phyloP scores from a whole-genome alignment of 1,140 invertebrate genomes.

The Cherax destructor region DNA sequence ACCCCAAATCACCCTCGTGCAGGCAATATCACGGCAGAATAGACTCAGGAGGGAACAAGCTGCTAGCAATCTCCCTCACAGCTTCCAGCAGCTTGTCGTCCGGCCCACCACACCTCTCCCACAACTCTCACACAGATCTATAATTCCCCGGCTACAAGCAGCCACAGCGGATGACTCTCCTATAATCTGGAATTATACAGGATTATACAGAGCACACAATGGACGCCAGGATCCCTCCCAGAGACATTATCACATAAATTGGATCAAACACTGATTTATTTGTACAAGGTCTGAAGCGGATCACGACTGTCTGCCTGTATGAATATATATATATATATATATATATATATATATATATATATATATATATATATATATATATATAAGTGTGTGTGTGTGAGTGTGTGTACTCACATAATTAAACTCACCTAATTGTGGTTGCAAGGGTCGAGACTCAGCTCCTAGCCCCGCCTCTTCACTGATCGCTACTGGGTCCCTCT shows the following conservation, averaged over 20 bases:
- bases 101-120: too few relatives aligned
- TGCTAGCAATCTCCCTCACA: neutral
- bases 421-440: too few relatives aligned
- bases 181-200: constrained; percentile 44
- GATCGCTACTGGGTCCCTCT: too few relatives aligned
- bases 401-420: too few relatives aligned
- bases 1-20: too few relatives aligned
- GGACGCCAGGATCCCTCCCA: constrained; percentile 18
- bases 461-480: too few relatives aligned
- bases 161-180: constrained; percentile 31
- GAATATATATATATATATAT: neutral
- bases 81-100: neutral
- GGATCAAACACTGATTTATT: constrained; percentile 37
- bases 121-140: neutral
- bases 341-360: neutral
- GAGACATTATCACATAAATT: constrained; percentile 64
- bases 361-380: neutral
- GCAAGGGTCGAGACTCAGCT: too few relatives aligned
- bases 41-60: too few relatives aligned
- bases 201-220: constrained; percentile 59
- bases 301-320: neutral
- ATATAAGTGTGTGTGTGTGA: neutral
- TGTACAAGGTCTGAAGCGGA: neutral
- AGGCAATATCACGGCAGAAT: too few relatives aligned
- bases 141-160: constrained; percentile 45